phyloP scores from a whole-genome alignment of 2,797 vertebrate species.

The Gobionotothen gibberifrons region DNA sequence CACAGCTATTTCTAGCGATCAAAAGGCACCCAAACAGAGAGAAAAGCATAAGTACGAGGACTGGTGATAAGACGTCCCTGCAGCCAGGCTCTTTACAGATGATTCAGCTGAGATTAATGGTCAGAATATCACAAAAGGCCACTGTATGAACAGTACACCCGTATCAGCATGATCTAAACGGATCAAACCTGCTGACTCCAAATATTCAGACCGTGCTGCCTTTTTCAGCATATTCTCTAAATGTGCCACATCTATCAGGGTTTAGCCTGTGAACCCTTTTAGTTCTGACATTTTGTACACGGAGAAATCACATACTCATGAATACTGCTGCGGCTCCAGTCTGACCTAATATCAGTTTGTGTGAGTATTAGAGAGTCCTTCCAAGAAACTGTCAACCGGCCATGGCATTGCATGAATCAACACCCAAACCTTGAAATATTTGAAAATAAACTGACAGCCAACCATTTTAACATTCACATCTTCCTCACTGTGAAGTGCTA shows the following conservation, averaged over 20 bases:
- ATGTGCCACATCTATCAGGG: neutral
- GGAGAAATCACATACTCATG: neutral
- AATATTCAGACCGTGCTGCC: neutral
- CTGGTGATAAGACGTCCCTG: slow-evolving; percentile 29
- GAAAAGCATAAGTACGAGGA: slow-evolving; percentile 15
- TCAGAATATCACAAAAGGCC: slow-evolving; percentile 30
- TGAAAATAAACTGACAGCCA: too few species aligned
- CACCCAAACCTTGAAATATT: neutral
- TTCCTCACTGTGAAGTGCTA: slow-evolving; percentile 11
- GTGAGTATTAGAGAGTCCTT: neutral
- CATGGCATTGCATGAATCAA: neutral
- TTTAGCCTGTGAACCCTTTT: slow-evolving; percentile 11
- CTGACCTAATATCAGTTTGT: neutral
- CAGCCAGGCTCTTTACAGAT: slow-evolving; percentile 39
- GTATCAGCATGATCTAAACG: slow-evolving; percentile 26
- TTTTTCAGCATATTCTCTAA: slow-evolving; percentile 20
- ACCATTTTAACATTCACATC: too few species aligned
- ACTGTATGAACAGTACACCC: neutral
- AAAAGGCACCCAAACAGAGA: slow-evolving; percentile 43
- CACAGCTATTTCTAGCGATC: slow-evolving; percentile 59
- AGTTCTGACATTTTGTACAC: slow-evolving; percentile 1
- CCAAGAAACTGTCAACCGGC: neutral
- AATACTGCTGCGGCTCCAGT: neutral
- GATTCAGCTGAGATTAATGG: slow-evolving; percentile 56
- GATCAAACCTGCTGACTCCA: slow-evolving; percentile 39